These are phyloP conservation scores for Paracanthobrama guichenoti DNA, from an alignment of 2,113 vertebrate genomes.

Conservation along the genomic window DNA sequence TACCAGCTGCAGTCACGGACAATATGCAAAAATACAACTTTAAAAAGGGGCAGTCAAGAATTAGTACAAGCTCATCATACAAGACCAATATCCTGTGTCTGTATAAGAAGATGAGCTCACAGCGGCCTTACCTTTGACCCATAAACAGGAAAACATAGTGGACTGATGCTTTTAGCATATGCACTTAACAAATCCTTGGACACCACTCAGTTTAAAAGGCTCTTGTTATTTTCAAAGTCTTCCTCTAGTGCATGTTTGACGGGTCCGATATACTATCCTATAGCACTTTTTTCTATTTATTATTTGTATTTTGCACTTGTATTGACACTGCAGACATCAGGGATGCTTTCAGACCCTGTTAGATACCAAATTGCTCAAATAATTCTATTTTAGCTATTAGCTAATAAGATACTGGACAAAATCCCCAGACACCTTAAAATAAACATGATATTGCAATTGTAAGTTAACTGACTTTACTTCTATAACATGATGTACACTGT, in stretches of 20 bases:
- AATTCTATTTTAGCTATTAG: too few species aligned
- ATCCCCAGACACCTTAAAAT: too few species aligned
- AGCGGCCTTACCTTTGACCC: neutral
- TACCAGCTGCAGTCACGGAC: neutral
- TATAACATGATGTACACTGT: too few species aligned
- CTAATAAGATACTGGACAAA: too few species aligned
- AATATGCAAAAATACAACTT: neutral
- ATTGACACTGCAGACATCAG: neutral
- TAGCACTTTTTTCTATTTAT: neutral
- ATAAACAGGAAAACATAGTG: neutral
- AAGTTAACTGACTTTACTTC: too few species aligned
- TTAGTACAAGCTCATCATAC: neutral
- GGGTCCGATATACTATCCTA: neutral
- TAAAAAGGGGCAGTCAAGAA: neutral
- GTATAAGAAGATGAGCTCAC: neutral
- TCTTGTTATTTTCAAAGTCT: neutral
- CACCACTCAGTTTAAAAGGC: slow-evolving; percentile 27
- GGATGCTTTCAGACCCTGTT: neutral
- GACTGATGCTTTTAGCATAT: neutral
- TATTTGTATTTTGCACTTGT: neutral
- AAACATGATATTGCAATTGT: too few species aligned
- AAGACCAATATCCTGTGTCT: neutral
- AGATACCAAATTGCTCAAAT: neutral
- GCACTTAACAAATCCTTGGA: slow-evolving; percentile 1
- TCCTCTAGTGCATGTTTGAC: neutral